A percentile compares a stretch with the other conserved stretches of the same genome.
These are phyloP conservation scores for Priocnemis perturbator DNA, from an alignment of 2,888 invertebrate species.

Conservation along the genomic window DNA sequence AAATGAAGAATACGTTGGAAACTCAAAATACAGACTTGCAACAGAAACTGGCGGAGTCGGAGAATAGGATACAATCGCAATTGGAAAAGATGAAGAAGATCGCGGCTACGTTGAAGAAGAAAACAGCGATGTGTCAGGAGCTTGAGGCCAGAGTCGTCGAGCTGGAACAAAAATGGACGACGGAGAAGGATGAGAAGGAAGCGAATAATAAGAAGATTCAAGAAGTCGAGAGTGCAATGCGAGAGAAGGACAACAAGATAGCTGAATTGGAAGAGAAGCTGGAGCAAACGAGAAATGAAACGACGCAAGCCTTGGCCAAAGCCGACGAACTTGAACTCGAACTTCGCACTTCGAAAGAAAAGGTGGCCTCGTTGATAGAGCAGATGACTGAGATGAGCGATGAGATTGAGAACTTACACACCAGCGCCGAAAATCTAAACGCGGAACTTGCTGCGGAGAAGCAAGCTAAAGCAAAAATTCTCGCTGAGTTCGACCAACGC, in stretches of 20 bases:
- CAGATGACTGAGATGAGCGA: conserved; percentile 53
- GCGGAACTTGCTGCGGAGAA: conserved; percentile 35
- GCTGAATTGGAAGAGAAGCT: conserved; percentile 59
- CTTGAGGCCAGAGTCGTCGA: conserved; percentile 76
- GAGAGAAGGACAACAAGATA: conserved; percentile 63
- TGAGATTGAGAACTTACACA: conserved; percentile 48
- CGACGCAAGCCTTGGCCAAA: conserved; percentile 30
- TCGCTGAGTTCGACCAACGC: conserved; percentile 46
- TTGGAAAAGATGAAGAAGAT: conserved; percentile 87
- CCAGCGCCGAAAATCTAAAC: conserved; percentile 19
- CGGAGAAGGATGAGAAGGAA: conserved; percentile 67
- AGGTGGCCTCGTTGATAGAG: conserved; percentile 41
- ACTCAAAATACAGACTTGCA: conserved; percentile 72
- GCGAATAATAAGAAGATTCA: conserved; percentile 60
- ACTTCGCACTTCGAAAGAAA: conserved; percentile 45
- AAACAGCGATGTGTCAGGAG: conserved; percentile 80
- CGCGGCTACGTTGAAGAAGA: conserved; percentile 86
- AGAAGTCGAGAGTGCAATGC: conserved; percentile 49
- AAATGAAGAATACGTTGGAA: conserved; percentile 67
- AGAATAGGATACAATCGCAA: conserved; percentile 82
- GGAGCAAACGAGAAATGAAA: conserved; percentile 36
- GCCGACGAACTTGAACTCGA: conserved; percentile 46
- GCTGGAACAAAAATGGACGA: conserved; percentile 59
- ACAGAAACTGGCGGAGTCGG: conserved; percentile 75
- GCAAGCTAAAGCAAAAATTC: conserved; percentile 36